These are phyloP conservation scores for silkworm (Bombyx mori) DNA, from an alignment of 1,140 invertebrate species.

Conservation along the genomic window DNA sequence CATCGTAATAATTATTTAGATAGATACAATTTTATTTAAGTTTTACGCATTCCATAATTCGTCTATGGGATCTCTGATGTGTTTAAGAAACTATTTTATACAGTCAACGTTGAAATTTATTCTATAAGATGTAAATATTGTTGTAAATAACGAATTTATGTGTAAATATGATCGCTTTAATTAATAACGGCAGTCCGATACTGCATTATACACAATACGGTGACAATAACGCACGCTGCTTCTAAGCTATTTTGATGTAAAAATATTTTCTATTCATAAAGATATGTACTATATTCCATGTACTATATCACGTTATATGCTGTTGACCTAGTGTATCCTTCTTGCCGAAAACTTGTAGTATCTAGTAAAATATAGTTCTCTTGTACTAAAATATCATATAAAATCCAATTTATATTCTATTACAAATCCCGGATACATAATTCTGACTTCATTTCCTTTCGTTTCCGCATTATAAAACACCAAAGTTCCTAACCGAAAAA, in stretches of 20 bases:
- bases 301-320: too few species aligned
- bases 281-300: too few species aligned
- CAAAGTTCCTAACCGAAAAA: conserved; percentile 61
- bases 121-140: conserved; percentile 35
- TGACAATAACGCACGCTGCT: conserved; percentile 61
- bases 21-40: conserved; percentile 59
- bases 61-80: conserved; percentile 64
- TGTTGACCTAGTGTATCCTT: too few species aligned
- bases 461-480: conserved; percentile 50
- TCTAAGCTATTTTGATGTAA: conserved; percentile 1
- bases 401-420: too few species aligned
- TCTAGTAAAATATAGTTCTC: too few species aligned
- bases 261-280: too few species aligned
- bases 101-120: conserved; percentile 47
- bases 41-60: conserved; percentile 65
- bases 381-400: too few species aligned
- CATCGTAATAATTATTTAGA: conserved; percentile 35
- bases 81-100: conserved; percentile 52
- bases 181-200: neutral
- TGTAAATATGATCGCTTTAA: conserved; percentile 55
- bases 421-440: neutral
- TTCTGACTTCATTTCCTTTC: conserved; percentile 5
- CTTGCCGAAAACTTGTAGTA: too few species aligned
- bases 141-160: conserved; percentile 42
- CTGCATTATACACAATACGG: conserved; percentile 30